Evolutionary conservation across 2,888 invertebrate genomes (phyloP).

Genomic region (Ommatoiulus sabulosus): DNA sequence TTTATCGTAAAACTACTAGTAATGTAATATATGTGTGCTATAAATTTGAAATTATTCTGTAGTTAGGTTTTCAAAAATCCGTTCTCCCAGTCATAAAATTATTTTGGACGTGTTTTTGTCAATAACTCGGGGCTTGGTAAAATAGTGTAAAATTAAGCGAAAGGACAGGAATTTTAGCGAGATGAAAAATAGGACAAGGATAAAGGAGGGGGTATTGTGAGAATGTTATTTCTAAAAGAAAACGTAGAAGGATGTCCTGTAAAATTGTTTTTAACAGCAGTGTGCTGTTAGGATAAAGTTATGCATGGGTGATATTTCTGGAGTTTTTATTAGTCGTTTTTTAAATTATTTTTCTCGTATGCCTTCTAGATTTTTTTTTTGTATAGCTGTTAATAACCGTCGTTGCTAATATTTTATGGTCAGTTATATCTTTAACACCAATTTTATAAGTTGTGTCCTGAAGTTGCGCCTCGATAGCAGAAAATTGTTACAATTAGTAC

Average conservation of each 20-base stretch:
- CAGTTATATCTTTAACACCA: too few species aligned
- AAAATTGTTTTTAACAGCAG: neutral
- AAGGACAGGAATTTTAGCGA: neutral
- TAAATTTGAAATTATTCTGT: too few species aligned
- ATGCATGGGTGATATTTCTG: neutral
- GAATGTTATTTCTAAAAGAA: constrained; percentile 39
- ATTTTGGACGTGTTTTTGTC: neutral
- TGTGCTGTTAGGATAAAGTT: neutral
- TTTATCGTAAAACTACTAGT: neutral
- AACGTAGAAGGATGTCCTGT: constrained; percentile 19
- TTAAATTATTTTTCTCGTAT: too few species aligned
- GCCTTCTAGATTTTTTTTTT: too few species aligned
- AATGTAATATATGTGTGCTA: neutral
- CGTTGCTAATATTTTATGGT: too few species aligned
- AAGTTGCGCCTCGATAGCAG: too few species aligned
- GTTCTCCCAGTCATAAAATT: neutral
- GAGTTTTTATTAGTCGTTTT: neutral
- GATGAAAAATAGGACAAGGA: constrained; percentile 43
- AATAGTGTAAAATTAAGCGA: neutral
- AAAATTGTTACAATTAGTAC: too few species aligned
- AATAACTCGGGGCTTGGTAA: neutral
- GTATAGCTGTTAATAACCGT: too few species aligned
- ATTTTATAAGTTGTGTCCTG: too few species aligned
- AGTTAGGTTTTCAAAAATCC: neutral
- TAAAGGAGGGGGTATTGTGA: constrained; percentile 27